phyloP scores from a whole-genome alignment of 2,113 vertebrate species.

The Microcebus lehilahytsara region DNA sequence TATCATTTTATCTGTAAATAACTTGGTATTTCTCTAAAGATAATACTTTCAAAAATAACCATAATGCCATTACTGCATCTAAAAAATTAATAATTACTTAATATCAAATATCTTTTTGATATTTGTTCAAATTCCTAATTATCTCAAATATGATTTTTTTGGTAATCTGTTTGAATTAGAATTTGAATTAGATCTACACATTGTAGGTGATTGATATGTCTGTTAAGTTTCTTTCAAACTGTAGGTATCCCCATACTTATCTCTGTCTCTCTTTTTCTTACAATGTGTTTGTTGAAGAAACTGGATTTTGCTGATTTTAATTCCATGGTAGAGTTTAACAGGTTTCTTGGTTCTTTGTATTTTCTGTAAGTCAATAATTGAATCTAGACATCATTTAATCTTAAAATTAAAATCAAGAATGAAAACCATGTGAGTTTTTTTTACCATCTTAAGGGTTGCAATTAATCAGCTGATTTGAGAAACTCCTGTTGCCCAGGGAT shows the following conservation, averaged over 20 bases:
- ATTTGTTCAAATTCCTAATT: neutral
- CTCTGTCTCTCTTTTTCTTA: neutral
- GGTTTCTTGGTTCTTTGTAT: neutral
- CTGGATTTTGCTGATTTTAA: neutral
- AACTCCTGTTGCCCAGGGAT: neutral
- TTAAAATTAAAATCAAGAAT: neutral
- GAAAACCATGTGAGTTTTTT: neutral
- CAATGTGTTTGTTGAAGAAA: neutral
- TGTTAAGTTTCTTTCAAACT: neutral
- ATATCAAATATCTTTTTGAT: neutral
- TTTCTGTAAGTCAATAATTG: neutral
- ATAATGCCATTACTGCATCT: neutral
- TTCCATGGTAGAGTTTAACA: neutral
- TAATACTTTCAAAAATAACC: neutral
- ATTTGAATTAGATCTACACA: neutral
- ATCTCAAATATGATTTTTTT: neutral
- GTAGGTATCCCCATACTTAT: neutral
- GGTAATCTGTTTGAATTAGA: constrained; percentile 37
- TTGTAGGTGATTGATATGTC: neutral
- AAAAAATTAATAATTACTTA: constrained; percentile 12
- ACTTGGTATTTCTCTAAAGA: constrained; percentile 37
- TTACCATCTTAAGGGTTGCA: neutral
- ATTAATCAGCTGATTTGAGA: neutral
- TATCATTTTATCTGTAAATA: constrained; percentile 30
- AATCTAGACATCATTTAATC: constrained; percentile 10